These are phyloP conservation scores for Myiozetetes cayanensis DNA, from an alignment of 2,113 vertebrate species.

Conservation along the genomic window DNA sequence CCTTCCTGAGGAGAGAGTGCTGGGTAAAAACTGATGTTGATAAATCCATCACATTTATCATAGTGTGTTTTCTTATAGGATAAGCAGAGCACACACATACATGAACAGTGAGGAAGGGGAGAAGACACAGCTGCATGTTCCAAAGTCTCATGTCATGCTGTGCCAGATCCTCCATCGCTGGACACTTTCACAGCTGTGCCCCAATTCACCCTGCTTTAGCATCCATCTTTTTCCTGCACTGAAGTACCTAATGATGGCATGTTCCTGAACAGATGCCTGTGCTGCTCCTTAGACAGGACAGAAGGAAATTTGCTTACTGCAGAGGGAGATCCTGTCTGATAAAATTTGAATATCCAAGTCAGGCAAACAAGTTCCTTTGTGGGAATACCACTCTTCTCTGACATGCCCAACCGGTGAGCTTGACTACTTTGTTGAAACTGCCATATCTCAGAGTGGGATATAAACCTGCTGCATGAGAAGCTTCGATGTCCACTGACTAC, in stretches of 20 bases:
- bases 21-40: neutral
- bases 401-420: neutral
- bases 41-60: neutral
- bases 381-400: neutral
- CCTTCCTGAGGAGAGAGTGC: neutral
- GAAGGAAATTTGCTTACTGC: neutral
- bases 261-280: neutral
- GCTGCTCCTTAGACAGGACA: neutral
- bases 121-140: neutral
- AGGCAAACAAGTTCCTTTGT: conserved; percentile 4
- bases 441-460: neutral
- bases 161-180: neutral
- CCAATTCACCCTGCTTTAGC: neutral
- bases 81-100: accelerated
- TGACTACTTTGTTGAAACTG: neutral
- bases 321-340: neutral
- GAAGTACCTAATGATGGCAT: neutral
- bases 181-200: neutral
- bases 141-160: accelerated
- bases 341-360: conserved; percentile 25
- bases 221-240: neutral
- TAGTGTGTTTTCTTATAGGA: neutral
- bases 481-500: neutral
- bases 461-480: neutral
- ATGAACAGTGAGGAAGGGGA: neutral